Percentiles rank a stretch among this genome's conserved stretches.
Evolutionary conservation across 2,113 vertebrate species (phyloP).

Genomic region (Nothoprocta perdicaria): DNA sequence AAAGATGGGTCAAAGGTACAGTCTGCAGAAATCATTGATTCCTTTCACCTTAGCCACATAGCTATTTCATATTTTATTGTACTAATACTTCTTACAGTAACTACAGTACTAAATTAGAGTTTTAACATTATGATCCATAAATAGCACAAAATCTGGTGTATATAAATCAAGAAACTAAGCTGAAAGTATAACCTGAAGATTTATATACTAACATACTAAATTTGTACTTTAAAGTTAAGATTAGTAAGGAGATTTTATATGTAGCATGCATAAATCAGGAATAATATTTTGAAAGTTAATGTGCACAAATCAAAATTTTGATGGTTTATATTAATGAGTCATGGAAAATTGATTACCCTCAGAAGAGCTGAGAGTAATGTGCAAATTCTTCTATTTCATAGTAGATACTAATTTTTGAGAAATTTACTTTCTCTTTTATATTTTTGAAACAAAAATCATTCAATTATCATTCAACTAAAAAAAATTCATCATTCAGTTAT

Average conservation of each 20-base stretch:
- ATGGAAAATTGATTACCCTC: slow-evolving; percentile 56
- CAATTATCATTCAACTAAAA: neutral
- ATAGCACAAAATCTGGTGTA: slow-evolving; percentile 49
- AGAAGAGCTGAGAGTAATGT: slow-evolving; percentile 14
- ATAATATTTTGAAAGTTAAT: slow-evolving; percentile 69
- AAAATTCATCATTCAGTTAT: neutral
- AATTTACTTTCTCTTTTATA: neutral
- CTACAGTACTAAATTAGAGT: slow-evolving; percentile 65
- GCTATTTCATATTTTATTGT: slow-evolving; percentile 62
- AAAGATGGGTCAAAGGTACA: neutral
- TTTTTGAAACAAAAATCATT: neutral
- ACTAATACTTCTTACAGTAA: slow-evolving; percentile 71
- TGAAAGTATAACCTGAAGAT: slow-evolving; percentile 72
- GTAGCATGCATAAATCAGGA: slow-evolving; percentile 69
- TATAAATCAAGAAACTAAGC: slow-evolving; percentile 72
- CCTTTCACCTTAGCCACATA: slow-evolving; percentile 50
- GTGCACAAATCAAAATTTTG: slow-evolving; percentile 68
- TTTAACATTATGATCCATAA: slow-evolving; percentile 58
- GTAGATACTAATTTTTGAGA: slow-evolving; percentile 27
- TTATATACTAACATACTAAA: slow-evolving; percentile 72
- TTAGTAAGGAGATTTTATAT: slow-evolving; percentile 73
- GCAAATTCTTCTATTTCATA: slow-evolving; percentile 49
- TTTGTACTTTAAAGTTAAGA: slow-evolving; percentile 65
- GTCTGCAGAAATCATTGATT: slow-evolving; percentile 59
- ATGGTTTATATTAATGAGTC: slow-evolving; percentile 68